Conservation (phyloP, 2,888 invertebrate species). For the Nephrotoma flavescens region DNA sequence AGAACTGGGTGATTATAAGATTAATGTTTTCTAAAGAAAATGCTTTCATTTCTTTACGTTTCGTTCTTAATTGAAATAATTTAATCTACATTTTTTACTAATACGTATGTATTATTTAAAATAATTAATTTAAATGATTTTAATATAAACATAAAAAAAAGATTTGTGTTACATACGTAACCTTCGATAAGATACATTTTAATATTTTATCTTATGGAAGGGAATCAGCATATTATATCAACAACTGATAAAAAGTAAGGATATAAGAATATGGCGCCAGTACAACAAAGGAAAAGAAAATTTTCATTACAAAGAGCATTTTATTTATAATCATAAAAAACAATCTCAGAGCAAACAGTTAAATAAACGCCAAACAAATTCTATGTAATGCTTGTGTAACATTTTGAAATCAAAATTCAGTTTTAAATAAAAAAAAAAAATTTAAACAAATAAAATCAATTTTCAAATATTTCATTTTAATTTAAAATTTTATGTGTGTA, state of each 20-base stretch:
- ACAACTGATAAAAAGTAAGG: too few species aligned
- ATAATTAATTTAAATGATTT: background rate
- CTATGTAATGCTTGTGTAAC: too few species aligned
- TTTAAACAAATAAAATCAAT: background rate
- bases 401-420: background rate
- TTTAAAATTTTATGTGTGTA: background rate
- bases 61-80: background rate
- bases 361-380: too few species aligned
- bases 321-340: too few species aligned
- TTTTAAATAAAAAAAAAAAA: background rate
- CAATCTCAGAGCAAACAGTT: too few species aligned
- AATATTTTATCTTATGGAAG: too few species aligned
- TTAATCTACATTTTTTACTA: background rate
- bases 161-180: background rate
- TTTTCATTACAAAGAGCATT: too few species aligned
- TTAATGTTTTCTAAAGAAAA: background rate
- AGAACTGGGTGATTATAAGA: background rate
- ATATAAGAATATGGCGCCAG: too few species aligned
- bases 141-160: background rate
- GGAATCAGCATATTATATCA: too few species aligned
- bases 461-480: background rate
- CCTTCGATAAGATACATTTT: too few species aligned
- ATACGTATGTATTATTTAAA: background rate
- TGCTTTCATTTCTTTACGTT: background rate
- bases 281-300: too few species aligned